Base-by-base conservation (phyloP, 2,797 vertebrate species). In the Acomys russatus region DNA sequence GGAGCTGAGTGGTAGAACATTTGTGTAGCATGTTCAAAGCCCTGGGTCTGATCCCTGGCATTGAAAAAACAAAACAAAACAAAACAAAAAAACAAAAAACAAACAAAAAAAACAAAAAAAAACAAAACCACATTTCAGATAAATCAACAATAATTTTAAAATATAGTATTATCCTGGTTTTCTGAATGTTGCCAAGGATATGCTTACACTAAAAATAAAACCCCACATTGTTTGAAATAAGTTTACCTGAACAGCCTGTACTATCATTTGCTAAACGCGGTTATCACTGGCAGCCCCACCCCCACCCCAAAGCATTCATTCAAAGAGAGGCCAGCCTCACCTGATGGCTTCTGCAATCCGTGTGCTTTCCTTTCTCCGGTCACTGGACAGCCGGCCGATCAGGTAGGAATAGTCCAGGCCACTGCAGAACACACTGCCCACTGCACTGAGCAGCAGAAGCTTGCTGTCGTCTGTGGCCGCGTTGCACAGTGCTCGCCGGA, bases 381-480 rank as follows among this genome's bases (percentile, higher is more conserved):
- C 99, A 28, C 99, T 99, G 97, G 99, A 99, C 98, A 99, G 98
- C 96, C 99, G 99, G 91, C 99, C 99, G 6, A 99, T 99, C 91
- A 99, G 99, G 98, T 99, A 99, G 90, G 99, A 99, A 74, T 99
- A 99, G 98, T 99, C 99, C 97, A 99, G 98, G 94, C 99, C 99
- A 0, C 99, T 99, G 98, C 99, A 99, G 99, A 99, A 99, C 79
- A 99, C 99, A 0, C 99, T 99, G 91, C 99, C 99, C 94, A 99
- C 99, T 0, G 99, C 99, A 54, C 99, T 99, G 97, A 99, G 99
- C 88, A 99, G 98, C 94, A 99, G 98, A 66, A 99, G 98, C 97
- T 99, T 99, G 98, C 99, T 99, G 98, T 99, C 99, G 35, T 99
- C 99, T 0, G 99, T 98, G 79, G 99, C 99, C 1, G 99, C 99